Conservation (phyloP, 2,113 vertebrate species). For the Corydoras sp. region DNA sequence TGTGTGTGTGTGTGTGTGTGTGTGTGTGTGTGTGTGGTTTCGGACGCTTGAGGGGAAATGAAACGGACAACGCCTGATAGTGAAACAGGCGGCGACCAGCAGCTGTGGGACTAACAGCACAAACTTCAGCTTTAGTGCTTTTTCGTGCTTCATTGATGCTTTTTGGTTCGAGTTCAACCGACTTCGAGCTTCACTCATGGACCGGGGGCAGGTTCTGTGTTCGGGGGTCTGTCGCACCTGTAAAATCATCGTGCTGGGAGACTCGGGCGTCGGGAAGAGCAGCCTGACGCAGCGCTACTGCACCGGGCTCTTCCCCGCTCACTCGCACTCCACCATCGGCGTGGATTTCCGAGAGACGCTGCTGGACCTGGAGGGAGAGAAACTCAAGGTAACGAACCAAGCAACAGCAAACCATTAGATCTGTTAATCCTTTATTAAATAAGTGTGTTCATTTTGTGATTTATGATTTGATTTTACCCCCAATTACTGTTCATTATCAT, state of each 20-base stretch:
- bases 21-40: too few relatives aligned
- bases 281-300: conserved; percentile 66
- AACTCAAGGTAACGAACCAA: conserved; percentile 56
- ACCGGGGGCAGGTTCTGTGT: conserved; percentile 60
- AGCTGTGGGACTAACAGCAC: too few relatives aligned
- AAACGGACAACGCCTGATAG: too few relatives aligned
- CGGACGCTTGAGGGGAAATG: too few relatives aligned
- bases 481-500: too few relatives aligned
- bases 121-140: too few relatives aligned
- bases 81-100: too few relatives aligned
- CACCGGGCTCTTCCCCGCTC: conserved; percentile 58
- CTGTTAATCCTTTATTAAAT: neutral
- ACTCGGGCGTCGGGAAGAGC: conserved; percentile 70
- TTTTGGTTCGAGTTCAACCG: neutral
- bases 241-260: conserved; percentile 69
- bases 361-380: conserved; percentile 63
- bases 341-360: conserved; percentile 67
- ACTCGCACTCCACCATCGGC: conserved; percentile 68
- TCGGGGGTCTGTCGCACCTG: conserved; percentile 53
- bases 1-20: too few relatives aligned
- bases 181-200: conserved; percentile 1
- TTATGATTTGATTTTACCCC: too few relatives aligned
- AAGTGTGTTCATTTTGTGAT: too few relatives aligned
- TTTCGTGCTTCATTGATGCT: too few relatives aligned
- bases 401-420: neutral